Conservation (phyloP, 2,888 invertebrate genomes). For the Drosophila yooni region DNA sequence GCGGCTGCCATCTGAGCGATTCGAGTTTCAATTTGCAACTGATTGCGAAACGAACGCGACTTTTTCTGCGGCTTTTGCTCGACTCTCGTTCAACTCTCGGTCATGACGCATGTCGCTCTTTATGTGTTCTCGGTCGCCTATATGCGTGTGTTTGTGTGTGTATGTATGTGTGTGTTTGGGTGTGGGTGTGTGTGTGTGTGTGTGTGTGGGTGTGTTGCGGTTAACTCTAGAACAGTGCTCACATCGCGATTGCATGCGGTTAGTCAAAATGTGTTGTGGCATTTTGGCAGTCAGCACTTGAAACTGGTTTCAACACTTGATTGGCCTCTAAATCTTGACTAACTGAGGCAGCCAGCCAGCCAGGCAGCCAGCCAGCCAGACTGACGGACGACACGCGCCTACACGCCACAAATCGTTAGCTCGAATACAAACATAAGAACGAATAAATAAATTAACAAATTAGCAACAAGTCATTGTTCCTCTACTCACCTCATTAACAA, state of each 20-base stretch:
- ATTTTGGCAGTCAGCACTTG: conserved; percentile 48
- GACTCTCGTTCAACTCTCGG: conserved; percentile 1
- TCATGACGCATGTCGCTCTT: conserved; percentile 41
- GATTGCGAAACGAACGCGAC: conserved; percentile 58
- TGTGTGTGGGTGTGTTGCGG: conserved; percentile 20
- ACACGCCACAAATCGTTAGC: conserved; percentile 38
- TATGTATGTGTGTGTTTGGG: not conserved
- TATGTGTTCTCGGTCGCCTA: conserved; percentile 19
- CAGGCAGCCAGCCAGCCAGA: conserved; percentile 13
- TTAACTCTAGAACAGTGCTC: conserved; percentile 52
- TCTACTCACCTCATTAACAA: not conserved
- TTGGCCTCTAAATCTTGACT: conserved; percentile 20
- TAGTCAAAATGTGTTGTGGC: conserved; percentile 59
- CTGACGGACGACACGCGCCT: conserved; percentile 49
- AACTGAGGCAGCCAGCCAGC: not conserved
- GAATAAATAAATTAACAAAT: conserved; percentile 11
- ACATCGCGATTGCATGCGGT: conserved; percentile 54
- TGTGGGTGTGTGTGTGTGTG: not conserved
- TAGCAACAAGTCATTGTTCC: conserved; percentile 20
- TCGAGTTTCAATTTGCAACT: conserved; percentile 67
- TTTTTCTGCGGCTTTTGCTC: conserved; percentile 66
- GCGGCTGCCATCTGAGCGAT: conserved; percentile 63
- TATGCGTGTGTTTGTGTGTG: not conserved
- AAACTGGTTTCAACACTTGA: conserved; percentile 60
- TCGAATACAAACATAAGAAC: conserved; percentile 3